Evolutionary conservation across 2,113 vertebrate genomes (phyloP).

Genomic region (Rhombomys opimus): DNA sequence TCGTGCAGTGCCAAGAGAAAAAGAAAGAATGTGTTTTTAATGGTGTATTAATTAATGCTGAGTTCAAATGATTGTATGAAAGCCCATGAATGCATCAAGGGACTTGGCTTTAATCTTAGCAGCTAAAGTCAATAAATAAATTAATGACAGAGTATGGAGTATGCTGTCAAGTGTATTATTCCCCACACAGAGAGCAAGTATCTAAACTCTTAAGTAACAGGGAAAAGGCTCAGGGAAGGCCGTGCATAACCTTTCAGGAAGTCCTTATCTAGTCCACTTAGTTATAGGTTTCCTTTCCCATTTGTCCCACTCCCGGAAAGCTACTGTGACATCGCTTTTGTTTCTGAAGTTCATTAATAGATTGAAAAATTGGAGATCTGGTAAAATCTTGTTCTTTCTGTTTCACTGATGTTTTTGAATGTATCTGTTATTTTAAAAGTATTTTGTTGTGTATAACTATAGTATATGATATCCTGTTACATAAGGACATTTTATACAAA

Average conservation of each 20-base stretch:
- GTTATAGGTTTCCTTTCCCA: conserved; percentile 2
- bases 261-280: background rate
- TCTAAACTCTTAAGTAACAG: conserved; percentile 28
- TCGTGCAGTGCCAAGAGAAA: conserved; percentile 4
- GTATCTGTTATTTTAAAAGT: background rate
- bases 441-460: background rate
- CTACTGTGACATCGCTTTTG: conserved; percentile 14
- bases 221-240: background rate
- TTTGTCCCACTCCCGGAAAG: background rate
- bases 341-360: conserved; percentile 23
- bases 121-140: conserved; percentile 68
- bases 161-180: conserved; percentile 43
- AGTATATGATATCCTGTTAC: background rate
- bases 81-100: conserved; percentile 32
- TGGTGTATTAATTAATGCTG: conserved; percentile 68
- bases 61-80: conserved; percentile 66
- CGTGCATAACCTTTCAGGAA: background rate
- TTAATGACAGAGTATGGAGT: conserved; percentile 23
- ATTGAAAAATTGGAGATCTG: background rate
- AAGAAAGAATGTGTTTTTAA: conserved; percentile 38
- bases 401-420: background rate
- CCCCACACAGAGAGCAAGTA: conserved; percentile 4
- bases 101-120: conserved; percentile 71
- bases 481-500: background rate
- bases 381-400: background rate